Percentiles rank a stretch among this genome's conserved stretches.
These are phyloP conservation scores for Clistopyga incitator DNA, from an alignment of 2,888 invertebrate genomes.

Conservation along the genomic window DNA sequence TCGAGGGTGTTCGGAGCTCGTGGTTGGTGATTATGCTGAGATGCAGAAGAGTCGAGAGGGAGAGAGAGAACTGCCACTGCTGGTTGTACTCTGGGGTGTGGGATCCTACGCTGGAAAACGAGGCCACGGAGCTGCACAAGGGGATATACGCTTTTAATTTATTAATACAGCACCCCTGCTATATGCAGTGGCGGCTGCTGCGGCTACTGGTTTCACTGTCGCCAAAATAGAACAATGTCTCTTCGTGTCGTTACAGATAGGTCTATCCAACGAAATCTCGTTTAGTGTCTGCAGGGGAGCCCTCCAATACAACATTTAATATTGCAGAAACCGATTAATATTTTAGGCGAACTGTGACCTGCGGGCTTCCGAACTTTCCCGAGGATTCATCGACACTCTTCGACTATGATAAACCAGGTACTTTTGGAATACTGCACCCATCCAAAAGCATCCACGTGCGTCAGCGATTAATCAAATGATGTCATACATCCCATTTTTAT, in stretches of 20 bases:
- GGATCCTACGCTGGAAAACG: slow-evolving; percentile 55
- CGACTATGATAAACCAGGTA: no score
- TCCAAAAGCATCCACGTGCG: no score
- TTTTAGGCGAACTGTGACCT: neutral
- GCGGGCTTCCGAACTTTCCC: neutral
- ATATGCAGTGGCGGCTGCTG: slow-evolving; percentile 28
- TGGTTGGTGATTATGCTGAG: slow-evolving; percentile 61
- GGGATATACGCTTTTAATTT: slow-evolving; percentile 62
- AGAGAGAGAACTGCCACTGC: slow-evolving; percentile 17
- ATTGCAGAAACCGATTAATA: slow-evolving; percentile 17
- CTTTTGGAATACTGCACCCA: no score
- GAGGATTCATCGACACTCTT: neutral
- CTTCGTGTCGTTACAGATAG: slow-evolving; percentile 14
- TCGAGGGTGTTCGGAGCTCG: slow-evolving; percentile 38
- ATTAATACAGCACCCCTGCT: slow-evolving; percentile 56
- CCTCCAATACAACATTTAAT: neutral
- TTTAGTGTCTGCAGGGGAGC: neutral
- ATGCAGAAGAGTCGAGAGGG: slow-evolving; percentile 50
- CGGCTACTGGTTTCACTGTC: slow-evolving; percentile 21
- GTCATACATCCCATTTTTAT: no score
- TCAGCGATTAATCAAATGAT: no score
- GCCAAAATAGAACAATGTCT: slow-evolving; percentile 43
- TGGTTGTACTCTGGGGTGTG: slow-evolving; percentile 12
- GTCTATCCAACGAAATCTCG: slow-evolving; percentile 8
- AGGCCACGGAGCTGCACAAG: slow-evolving; percentile 58